phyloP scores from a whole-genome alignment of 53 echinoderm and acorn worm genomes.

The Pentamera pediparva region DNA sequence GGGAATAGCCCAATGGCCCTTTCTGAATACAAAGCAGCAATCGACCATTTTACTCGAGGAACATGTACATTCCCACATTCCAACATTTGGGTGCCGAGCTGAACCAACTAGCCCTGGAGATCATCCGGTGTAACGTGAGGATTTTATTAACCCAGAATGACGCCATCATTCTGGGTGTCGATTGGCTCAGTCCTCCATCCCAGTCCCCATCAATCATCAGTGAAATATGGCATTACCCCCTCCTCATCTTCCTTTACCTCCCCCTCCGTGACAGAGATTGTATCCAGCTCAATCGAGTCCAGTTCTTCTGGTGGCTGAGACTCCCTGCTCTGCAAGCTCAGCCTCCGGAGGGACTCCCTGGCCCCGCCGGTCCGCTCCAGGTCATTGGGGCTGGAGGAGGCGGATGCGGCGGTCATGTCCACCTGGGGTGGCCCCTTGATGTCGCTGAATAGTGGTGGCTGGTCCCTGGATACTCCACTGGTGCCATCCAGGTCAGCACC shows the following conservation, averaged over 20 bases:
- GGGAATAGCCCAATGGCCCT: too few relatives aligned
- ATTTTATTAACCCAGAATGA: too few relatives aligned
- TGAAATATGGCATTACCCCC: not conserved
- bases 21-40: too few relatives aligned
- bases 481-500: too few relatives aligned
- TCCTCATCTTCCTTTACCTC: not conserved
- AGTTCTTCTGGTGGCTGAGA: conserved; percentile 2
- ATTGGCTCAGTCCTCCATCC: too few relatives aligned
- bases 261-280: conserved; percentile 34
- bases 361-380: conserved; percentile 48
- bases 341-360: conserved; percentile 62
- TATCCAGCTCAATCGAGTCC: conserved; percentile 37
- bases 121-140: too few relatives aligned
- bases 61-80: too few relatives aligned
- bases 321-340: conserved; percentile 59
- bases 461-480: not conserved
- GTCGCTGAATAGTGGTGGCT: conserved; percentile 39
- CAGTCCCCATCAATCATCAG: not conserved
- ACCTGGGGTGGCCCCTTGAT: conserved; percentile 61
- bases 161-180: too few relatives aligned
- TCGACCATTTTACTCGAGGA: too few relatives aligned
- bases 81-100: too few relatives aligned
- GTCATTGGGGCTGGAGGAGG: conserved; percentile 43
- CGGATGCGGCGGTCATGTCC: conserved; percentile 57
- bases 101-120: too few relatives aligned